These are phyloP conservation scores for Leistus spinibarbis DNA, from an alignment of 2,888 invertebrate species.

Conservation along the genomic window DNA sequence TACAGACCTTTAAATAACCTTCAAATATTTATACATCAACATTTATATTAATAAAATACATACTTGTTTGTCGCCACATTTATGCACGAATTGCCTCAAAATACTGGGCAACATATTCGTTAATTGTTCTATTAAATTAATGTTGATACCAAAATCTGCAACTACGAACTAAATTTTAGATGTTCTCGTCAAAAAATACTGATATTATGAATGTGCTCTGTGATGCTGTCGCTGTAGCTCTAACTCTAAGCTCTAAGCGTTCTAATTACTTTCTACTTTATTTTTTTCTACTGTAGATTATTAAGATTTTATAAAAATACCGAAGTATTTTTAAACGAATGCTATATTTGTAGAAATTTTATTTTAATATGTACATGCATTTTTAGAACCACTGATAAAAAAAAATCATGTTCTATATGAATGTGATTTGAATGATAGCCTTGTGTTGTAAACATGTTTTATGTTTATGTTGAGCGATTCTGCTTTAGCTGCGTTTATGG, in stretches of 20 bases:
- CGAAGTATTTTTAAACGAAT: no score
- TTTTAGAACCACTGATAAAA: background rate
- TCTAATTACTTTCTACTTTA: no score
- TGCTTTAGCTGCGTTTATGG: no score
- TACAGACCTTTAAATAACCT: slow-evolving; percentile 38
- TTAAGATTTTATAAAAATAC: no score
- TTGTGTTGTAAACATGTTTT: background rate
- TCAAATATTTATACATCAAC: slow-evolving; percentile 21
- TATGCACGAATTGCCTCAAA: slow-evolving; percentile 54
- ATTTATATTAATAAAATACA: slow-evolving; percentile 50
- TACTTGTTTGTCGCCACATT: slow-evolving; percentile 56
- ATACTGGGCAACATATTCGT: slow-evolving; percentile 57
- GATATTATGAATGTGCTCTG: background rate
- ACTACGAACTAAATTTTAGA: background rate
- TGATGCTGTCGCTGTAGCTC: background rate
- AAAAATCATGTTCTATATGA: background rate
- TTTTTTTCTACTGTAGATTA: no score
- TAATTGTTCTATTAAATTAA: slow-evolving; percentile 26
- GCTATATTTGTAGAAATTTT: no score
- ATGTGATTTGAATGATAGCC: background rate
- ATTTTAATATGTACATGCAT: no score
- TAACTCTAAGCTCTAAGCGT: background rate
- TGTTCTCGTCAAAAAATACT: background rate
- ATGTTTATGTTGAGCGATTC: background rate
- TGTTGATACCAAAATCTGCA: background rate